Evolutionary conservation across 1,140 invertebrate genomes (phyloP).

Genomic region (Battus philenor): DNA sequence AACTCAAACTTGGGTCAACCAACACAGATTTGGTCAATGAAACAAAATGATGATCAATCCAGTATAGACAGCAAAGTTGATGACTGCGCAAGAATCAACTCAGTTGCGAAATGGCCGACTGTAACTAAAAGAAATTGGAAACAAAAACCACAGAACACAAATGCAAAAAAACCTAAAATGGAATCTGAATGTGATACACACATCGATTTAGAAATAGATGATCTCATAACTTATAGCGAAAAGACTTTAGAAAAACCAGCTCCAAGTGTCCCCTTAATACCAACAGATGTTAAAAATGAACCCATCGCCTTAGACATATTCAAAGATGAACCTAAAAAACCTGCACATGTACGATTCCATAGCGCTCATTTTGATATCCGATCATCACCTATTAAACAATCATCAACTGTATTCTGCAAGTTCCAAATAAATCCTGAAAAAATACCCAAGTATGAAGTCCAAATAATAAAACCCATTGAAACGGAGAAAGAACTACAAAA

Average conservation of each 20-base stretch:
- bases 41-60: not conserved
- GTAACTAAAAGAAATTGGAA: conserved; percentile 37
- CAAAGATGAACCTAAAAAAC: conserved; percentile 19
- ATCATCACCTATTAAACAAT: conserved; percentile 63
- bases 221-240: conserved; percentile 19
- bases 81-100: conserved; percentile 37
- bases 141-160: conserved; percentile 26
- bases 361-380: conserved; percentile 66
- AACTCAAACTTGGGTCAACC: not conserved
- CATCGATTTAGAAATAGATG: conserved; percentile 29
- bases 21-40: not conserved
- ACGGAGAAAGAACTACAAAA: conserved; percentile 20
- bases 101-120: conserved; percentile 38
- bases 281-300: conserved; percentile 5
- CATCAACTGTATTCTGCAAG: conserved; percentile 53
- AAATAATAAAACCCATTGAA: conserved; percentile 45
- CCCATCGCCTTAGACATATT: conserved; percentile 2
- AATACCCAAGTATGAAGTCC: conserved; percentile 50
- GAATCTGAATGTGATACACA: conserved; percentile 24
- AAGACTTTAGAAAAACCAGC: conserved; percentile 12
- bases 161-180: conserved; percentile 34
- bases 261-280: conserved; percentile 1
- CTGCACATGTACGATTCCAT: conserved; percentile 48
- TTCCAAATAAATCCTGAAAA: conserved; percentile 64
- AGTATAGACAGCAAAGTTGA: conserved; percentile 16